Conservation (phyloP, 2,888 invertebrate species). For the Smittia aterrima region DNA sequence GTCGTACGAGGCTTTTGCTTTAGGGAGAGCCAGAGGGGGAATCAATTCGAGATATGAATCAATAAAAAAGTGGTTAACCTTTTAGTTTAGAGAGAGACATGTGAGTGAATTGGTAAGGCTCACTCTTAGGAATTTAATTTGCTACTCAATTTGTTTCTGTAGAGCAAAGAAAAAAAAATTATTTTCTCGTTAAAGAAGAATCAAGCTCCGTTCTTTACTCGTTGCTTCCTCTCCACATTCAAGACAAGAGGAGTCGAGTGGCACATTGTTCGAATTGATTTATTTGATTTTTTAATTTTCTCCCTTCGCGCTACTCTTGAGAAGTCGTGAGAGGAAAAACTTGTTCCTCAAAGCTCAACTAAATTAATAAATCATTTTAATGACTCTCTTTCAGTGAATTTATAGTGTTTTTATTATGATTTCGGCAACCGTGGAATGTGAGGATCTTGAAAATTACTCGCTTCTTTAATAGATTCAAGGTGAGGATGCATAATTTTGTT, state of each 20-base stretch:
- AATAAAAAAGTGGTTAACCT: background rate
- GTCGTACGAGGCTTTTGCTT: background rate
- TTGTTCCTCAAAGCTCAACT: conserved; percentile 36
- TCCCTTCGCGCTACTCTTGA: background rate
- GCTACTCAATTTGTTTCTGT: background rate
- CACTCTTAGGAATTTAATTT: background rate
- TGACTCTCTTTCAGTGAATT: conserved; percentile 37
- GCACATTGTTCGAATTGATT: conserved; percentile 28
- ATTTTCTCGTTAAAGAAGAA: background rate
- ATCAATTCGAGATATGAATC: no score
- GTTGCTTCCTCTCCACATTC: conserved; percentile 1
- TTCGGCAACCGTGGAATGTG: conserved; percentile 5
- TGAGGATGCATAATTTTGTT: conserved; percentile 39
- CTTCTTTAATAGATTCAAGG: conserved; percentile 7
- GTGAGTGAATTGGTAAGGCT: background rate
- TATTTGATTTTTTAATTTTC: conserved; percentile 17
- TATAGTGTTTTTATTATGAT: conserved; percentile 42
- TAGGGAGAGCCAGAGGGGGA: background rate
- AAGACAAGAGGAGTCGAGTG: conserved; percentile 3
- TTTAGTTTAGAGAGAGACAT: background rate
- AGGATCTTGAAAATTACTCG: background rate
- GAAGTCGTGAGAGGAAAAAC: conserved; percentile 31
- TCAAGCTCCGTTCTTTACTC: background rate
- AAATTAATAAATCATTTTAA: conserved; percentile 41
- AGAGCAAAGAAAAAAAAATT: no score